These are phyloP conservation scores for Xiphophorus maculatus DNA, from an alignment of 2,113 vertebrate species.

Conservation along the genomic window DNA sequence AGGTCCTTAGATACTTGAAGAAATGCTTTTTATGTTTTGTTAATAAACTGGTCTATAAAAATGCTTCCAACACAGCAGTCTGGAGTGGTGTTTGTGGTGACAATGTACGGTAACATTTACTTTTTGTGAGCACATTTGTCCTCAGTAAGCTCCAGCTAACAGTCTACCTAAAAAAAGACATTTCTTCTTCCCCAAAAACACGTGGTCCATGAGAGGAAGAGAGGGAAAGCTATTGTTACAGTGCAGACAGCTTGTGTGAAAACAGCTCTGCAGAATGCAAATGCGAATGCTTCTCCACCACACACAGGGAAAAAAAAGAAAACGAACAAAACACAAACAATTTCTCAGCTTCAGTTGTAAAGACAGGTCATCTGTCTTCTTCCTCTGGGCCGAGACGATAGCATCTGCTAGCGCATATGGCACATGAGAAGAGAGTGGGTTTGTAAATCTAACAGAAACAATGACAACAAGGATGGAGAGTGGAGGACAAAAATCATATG, in stretches of 20 bases:
- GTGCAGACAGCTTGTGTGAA: constrained; percentile 59
- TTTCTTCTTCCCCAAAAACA: constrained; percentile 36
- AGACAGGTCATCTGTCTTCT: constrained; percentile 81
- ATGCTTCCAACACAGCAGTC: constrained; percentile 27
- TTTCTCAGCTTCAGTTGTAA: constrained; percentile 76
- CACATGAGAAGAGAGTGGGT: constrained; percentile 63
- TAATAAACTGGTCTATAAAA: constrained; percentile 58
- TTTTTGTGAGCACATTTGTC: constrained; percentile 5
- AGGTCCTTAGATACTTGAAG: constrained; percentile 4
- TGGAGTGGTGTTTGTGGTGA: constrained; percentile 18
- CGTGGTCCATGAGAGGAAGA: constrained; percentile 36
- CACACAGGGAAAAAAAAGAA: background rate
- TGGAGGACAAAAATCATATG: constrained; percentile 57
- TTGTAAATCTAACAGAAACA: constrained; percentile 75
- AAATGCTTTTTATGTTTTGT: constrained; percentile 52
- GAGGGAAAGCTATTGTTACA: constrained; percentile 53
- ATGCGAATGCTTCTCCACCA: constrained; percentile 34
- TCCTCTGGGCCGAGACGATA: constrained; percentile 70
- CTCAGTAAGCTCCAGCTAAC: constrained; percentile 26
- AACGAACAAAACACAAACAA: constrained; percentile 51
- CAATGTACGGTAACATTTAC: constrained; percentile 13
- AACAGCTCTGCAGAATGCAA: constrained; percentile 64
- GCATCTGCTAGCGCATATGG: constrained; percentile 81
- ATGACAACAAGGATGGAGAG: constrained; percentile 64
- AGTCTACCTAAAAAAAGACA: background rate